phyloP scores from a whole-genome alignment of 1,140 invertebrate species.

The Pseudobourletiella spinata region DNA sequence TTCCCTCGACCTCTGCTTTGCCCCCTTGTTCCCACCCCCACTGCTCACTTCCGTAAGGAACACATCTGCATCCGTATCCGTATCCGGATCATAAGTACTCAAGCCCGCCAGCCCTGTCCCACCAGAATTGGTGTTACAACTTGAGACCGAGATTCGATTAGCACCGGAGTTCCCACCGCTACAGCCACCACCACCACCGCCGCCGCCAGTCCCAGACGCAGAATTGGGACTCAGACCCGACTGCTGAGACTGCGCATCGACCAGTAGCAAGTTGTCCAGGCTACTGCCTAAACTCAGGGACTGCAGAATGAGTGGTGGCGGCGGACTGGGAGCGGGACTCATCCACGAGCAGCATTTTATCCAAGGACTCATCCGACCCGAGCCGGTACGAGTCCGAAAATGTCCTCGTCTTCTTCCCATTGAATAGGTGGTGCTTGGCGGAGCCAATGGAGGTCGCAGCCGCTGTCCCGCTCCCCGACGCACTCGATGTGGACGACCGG shows the following conservation, averaged over 20 bases:
- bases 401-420: slow-evolving; percentile 16
- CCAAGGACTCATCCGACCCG: slow-evolving; percentile 24
- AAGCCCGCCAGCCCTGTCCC: slow-evolving; percentile 3
- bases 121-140: background rate
- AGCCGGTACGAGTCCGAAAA: slow-evolving; percentile 31
- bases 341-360: slow-evolving; percentile 16
- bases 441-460: background rate
- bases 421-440: background rate
- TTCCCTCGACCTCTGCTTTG: background rate
- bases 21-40: background rate
- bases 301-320: slow-evolving; percentile 30
- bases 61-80: slow-evolving; percentile 30
- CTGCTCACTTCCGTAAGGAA: slow-evolving; percentile 18
- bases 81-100: slow-evolving; percentile 25
- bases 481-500: slow-evolving; percentile 11
- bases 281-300: slow-evolving; percentile 27
- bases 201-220: slow-evolving; percentile 8
- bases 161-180: too few species aligned
- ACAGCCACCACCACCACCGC: too few species aligned
- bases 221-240: slow-evolving; percentile 32
- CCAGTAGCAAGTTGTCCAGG: slow-evolving; percentile 32
- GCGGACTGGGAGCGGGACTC: slow-evolving; percentile 13
- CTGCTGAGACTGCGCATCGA: slow-evolving; percentile 25
- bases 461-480: background rate
- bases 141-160: slow-evolving; percentile 15